Base-by-base conservation (phyloP, 2,888 invertebrate genomes). In the Cosmopolites sordidus region DNA sequence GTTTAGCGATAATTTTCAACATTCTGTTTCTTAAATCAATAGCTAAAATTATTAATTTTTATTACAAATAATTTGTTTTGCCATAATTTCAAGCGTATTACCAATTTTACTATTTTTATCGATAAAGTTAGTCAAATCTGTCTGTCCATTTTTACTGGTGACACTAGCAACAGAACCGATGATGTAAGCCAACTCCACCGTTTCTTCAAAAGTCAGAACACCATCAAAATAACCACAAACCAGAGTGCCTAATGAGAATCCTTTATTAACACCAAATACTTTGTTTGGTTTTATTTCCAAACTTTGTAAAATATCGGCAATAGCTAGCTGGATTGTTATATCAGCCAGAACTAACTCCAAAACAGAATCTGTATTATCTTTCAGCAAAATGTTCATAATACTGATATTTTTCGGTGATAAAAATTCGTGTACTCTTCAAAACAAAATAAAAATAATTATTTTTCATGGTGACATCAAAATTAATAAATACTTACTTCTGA, bases 221-320 rank as follows among this genome's bases (percentile, higher is more conserved):
- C 89, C 90, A 69, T 95, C 94, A 3, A 90, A 92, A 74, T 96
- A 96, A 0, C 89, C 93, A 71, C 93, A 92, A 0, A 88, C 90
- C 2, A 96, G 76, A 70, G 94, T 94, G 11, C 96, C 95, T 0
- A 91, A 87, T 5, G 93, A 93, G 72, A 92, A 90, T 1, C 95
- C 58, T 37, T 38, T 11, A 9, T 43, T 45, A 11, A 47, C 11
- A 29, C 56, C 69, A 37, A 69, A 53, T 3, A 65, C 40, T 11
- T 51, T 51, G 47, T 62, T 61, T 12, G 65, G 61, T 16, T 51
- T 43, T 1, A 71, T 14, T 27, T 78, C 76, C 50, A 80, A 60
- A 5, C 75, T 66, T 62, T 75, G 79, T 39, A 82, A 61, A 1
- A 81, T 58, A 56, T 81, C 79, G 58, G 63, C 60, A 17, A 71